Evolutionary conservation across 1,140 invertebrate genomes (phyloP), one percentile per base, ranked within the genome.

Genomic region (Plutomurus gul): DNA sequence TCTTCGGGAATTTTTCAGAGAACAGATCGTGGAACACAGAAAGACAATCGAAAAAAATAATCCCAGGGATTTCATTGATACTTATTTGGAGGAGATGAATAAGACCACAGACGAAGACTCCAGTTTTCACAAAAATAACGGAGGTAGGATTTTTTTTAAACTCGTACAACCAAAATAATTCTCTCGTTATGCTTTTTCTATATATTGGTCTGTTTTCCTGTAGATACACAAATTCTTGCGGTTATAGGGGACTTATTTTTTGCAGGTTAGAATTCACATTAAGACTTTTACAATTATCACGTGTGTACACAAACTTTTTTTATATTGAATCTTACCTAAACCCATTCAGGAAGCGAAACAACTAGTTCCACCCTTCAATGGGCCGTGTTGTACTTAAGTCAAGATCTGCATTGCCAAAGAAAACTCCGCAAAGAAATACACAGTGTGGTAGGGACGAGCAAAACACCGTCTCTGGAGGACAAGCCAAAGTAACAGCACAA

Each of bases 51-150:
- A 73, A 13, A 51, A 79, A n/a, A 47, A 60, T n/a, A 70, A 18
- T 22, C 78, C 78, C 11, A 43, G 78, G 22, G 78, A 79, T 65
- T 70, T 79, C 18, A 79, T 79, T 37, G 78, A 79, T 39, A 20
- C 39, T 18, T 79, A 75, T 30, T 20, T 79, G n/a, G 4, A 40
- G 0, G 51, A 79, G 40, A 75, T 79, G 11, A 40, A 60, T 2
- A 11, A 60, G 22, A 79, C 72, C n/a, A 37, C 47, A 8, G 72
- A 79, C 25, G 11, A 16, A 36, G n/a, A 16, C 3, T 79, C 78
- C 7, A 79, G 78, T 49, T 79, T 79, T 60, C 56, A 78, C 60
- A 37, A 78, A 37, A 40, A 71, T 3, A 1, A 25, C 6, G 72
- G 77, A 27, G 37, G 75, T 77, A 77, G 22, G 30, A 56, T 30